A percentile compares a stretch with the other conserved stretches of the same genome.
phyloP scores from a whole-genome alignment of 2,797 vertebrate genomes.

The Hipposideros larvatus region DNA sequence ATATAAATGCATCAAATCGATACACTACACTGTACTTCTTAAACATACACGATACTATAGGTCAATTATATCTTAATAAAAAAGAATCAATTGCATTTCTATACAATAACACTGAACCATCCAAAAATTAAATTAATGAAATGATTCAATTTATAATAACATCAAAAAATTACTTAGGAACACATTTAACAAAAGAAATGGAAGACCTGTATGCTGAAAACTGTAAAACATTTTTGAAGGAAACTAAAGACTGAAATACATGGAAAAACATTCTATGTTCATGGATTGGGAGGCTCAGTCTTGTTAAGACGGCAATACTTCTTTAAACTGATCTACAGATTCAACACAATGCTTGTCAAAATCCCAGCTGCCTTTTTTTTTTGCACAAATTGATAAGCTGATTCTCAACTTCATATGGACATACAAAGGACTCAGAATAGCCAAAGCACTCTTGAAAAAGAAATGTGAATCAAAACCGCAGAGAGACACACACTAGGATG shows the following conservation, averaged over 20 bases:
- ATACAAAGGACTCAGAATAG: background rate
- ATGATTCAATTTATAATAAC: background rate
- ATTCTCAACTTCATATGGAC: constrained; percentile 29
- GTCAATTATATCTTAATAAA: background rate
- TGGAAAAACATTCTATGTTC: background rate
- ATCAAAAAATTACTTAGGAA: background rate
- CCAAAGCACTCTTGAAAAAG: background rate
- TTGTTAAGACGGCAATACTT: background rate
- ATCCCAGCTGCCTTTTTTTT: background rate
- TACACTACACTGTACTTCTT: background rate
- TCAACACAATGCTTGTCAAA: background rate
- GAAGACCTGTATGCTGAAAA: background rate
- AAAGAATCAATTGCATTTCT: background rate
- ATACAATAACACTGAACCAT: background rate
- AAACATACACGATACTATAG: background rate
- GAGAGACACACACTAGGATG: background rate
- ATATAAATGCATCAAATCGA: background rate
- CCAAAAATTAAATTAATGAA: background rate
- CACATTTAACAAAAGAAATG: background rate
- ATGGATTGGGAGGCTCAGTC: background rate
- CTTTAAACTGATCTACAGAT: background rate
- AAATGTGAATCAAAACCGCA: background rate
- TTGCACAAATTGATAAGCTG: background rate
- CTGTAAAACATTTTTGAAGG: background rate
- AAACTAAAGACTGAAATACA: background rate